These are phyloP conservation scores for Stomorhina lunata DNA, from an alignment of 2,888 invertebrate species.

Conservation along the genomic window DNA sequence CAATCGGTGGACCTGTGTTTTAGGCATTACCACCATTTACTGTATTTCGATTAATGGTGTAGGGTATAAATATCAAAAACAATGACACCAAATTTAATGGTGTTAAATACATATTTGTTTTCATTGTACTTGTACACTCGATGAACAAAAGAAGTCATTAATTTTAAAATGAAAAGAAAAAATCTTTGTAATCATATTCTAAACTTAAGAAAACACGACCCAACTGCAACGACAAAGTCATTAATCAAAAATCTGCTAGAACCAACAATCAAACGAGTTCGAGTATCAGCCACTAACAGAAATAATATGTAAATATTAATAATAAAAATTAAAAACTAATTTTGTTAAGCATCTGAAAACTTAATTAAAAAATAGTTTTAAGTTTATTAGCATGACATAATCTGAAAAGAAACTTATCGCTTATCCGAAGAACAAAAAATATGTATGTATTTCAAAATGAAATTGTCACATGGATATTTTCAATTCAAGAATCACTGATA, in stretches of 20 bases:
- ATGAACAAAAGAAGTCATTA: slow-evolving; percentile 36
- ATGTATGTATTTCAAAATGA: neutral
- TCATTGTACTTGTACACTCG: neutral
- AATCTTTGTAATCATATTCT: slow-evolving; percentile 1
- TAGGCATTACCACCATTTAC: no score
- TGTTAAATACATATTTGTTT: slow-evolving; percentile 36
- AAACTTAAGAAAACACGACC: neutral
- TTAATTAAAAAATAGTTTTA: slow-evolving; percentile 50
- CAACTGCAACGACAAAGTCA: neutral
- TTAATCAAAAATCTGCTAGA: slow-evolving; percentile 1
- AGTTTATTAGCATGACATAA: slow-evolving; percentile 25
- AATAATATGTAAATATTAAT: slow-evolving; percentile 18
- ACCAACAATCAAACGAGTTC: no score
- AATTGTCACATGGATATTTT: slow-evolving; percentile 29
- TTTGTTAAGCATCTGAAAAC: slow-evolving; percentile 45
- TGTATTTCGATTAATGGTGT: no score
- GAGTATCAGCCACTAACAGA: neutral
- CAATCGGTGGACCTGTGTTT: no score
- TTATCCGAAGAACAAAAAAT: neutral
- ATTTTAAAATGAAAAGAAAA: slow-evolving; percentile 39
- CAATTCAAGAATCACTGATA: slow-evolving; percentile 48
- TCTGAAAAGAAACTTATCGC: neutral
- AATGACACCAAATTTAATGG: slow-evolving; percentile 19
- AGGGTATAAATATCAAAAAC: no score
- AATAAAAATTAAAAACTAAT: slow-evolving; percentile 37